Base-by-base conservation (phyloP, 2,888 invertebrate genomes). In the Brachypalpus laphriformis region DNA sequence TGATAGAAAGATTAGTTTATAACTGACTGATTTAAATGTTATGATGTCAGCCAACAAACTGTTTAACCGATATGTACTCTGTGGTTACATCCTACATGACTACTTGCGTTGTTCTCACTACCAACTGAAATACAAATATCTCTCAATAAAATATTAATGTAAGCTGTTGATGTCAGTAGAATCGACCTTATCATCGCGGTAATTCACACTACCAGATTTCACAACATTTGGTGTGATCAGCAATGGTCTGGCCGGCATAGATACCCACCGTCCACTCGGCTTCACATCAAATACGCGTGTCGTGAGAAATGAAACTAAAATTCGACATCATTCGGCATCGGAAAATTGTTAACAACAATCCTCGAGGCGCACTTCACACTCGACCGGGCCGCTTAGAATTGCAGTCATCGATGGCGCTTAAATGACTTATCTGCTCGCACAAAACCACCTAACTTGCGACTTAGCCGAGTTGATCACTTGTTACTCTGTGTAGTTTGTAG, bases 361-460 rank as follows among this genome's bases (percentile, higher is more conserved):
- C 74, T 51, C 57, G 51, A 85, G 57, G 80, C 75, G 75, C 66
- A 85, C 81, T 85, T 85, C 81, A 81, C 85, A 85, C 85, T 85
- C 61, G 57, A 63, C 57, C 78, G 45, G 65, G 45, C 37, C 51
- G 74, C 47, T 80, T 49, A 81, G 80, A 80, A 83, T 81, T 51
- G 59, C 66, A 85, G 54, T 66, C 75, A 81, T 76, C 70, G 81
- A 85, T 85, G 85, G 85, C 85, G 85, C 85, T 85, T 81, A 85
- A 85, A 85, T 85, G 85, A 85, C 85, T 81, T 85, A 85, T 85
- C 75, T 81, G 81, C 75, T 81, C 81, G 75, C 81, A 81, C 61
- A 81, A 85, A 71, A 71, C 75, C 81, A 81, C 75, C 81, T 85
- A 76, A 81, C 85, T 81, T 66, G 85, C 81, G 75, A 81, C 85